Evolutionary conservation across 2,113 vertebrate genomes (phyloP), one percentile per base, ranked within the genome.

Genomic region (Picathartes gymnocephalus): DNA sequence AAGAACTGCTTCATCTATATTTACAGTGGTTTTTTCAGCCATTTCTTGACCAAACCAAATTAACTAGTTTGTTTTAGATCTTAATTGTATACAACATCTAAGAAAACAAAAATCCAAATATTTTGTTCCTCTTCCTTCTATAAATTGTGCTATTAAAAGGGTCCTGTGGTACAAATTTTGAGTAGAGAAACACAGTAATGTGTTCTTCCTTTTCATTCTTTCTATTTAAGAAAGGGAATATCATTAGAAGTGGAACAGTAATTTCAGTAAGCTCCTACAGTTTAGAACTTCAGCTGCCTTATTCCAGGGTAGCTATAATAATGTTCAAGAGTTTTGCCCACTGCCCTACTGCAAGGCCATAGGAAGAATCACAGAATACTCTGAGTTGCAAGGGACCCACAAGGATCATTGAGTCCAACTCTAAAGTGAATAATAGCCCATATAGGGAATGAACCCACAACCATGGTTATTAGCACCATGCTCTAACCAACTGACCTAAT

Each of bases 331-430:
- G 15, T 73, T 93, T 80, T 90, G 15, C 10, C 23, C 30, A 51
- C 15, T 2, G 0, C n/a, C 78, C 47, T 31, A 37, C 16, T n/a
- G 39, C 15, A 57, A 13, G 3, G 5, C 39, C 22, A 37, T 0
- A 7, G 47, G n/a, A 69, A 78, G 19, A 78, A 23, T 13, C 54
- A 39, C 28, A 53, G 64, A 53, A 61, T 86, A 45, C 39, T 78
- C 23, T 39, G 47, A 69, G 39, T 28, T 53, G 23, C 54, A 69
- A 69, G 37, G 8, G 23, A 33, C 4, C 2, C 33, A 37, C 37
- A 39, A 60, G 23, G 19, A 60, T 37, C 28, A 39, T 1, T 10
- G 18, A 53, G 27, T 23, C 27, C 31, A 86, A 0, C 37, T 21
- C 22, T 39, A 33, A 31, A 45, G 33, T 51, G 18, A 39, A 53